Conservation (phyloP, 2,797 vertebrate species). For the Halcyon leucocephala region DNA sequence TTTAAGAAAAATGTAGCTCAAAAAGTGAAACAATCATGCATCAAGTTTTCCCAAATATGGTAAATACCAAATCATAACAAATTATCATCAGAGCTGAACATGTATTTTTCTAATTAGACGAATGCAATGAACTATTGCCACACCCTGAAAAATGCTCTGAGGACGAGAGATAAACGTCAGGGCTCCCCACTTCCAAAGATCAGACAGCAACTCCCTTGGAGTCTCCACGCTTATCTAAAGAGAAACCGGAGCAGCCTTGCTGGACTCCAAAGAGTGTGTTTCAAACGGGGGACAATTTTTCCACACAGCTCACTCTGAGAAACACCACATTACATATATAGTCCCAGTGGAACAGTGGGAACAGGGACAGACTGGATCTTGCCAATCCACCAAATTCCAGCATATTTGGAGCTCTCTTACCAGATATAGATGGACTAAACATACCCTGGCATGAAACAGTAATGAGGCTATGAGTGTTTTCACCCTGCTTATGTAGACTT, state of each 20-base stretch:
- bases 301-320: not conserved
- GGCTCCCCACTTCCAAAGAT: not conserved
- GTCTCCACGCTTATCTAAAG: not conserved
- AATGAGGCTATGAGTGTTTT: not conserved
- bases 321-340: not conserved
- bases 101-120: slow-evolving; percentile 43
- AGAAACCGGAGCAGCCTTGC: not conserved
- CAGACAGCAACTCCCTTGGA: not conserved
- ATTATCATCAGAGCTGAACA: not conserved
- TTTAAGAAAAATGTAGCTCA: slow-evolving; percentile 1
- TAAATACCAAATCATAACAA: slow-evolving; percentile 36
- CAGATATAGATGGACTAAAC: not conserved
- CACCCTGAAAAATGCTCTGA: slow-evolving; percentile 1
- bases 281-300: not conserved
- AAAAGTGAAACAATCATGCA: slow-evolving; percentile 8
- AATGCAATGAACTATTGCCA: not conserved
- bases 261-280: not conserved
- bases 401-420: fast-evolving
- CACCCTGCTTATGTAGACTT: not conserved
- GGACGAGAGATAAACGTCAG: not conserved
- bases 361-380: not conserved
- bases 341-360: not conserved
- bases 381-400: not conserved
- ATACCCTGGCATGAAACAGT: not conserved
- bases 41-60: slow-evolving; percentile 24